These are phyloP conservation scores for Aix galericulata DNA, from an alignment of 2,113 vertebrate species.

Conservation along the genomic window DNA sequence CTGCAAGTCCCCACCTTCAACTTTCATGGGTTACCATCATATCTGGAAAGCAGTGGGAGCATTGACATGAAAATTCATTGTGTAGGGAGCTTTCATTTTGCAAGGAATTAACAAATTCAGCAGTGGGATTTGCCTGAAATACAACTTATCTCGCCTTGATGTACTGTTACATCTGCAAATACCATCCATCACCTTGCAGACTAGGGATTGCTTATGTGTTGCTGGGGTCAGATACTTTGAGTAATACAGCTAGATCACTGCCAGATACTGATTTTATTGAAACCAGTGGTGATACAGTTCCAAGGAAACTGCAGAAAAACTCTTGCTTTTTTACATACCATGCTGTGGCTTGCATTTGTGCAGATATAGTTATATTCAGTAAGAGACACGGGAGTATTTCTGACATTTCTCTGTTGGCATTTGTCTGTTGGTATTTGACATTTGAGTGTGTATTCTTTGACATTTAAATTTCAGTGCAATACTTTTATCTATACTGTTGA, in stretches of 20 bases:
- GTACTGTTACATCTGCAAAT: not conserved
- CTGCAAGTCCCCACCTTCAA: not conserved
- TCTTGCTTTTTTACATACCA: not conserved
- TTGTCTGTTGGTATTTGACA: conserved; percentile 62
- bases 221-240: not conserved
- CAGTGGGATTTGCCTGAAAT: not conserved
- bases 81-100: not conserved
- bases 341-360: not conserved
- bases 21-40: not conserved
- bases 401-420: conserved; percentile 62
- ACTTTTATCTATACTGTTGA: conserved; percentile 16
- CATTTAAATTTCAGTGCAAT: conserved; percentile 63
- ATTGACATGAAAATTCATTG: not conserved
- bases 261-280: conserved; percentile 2
- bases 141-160: not conserved
- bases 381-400: conserved; percentile 5
- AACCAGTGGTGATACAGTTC: not conserved
- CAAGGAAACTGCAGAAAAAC: not conserved
- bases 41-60: not conserved
- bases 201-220: not conserved
- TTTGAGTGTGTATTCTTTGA: conserved; percentile 60
- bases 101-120: not conserved
- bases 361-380: conserved; percentile 16
- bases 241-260: not conserved
- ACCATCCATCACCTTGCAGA: not conserved